Percentiles rank a stretch among this genome's conserved stretches.
These are phyloP conservation scores for Acanthopleura granulata DNA, from an alignment of 2,888 invertebrate species.

Conservation along the genomic window DNA sequence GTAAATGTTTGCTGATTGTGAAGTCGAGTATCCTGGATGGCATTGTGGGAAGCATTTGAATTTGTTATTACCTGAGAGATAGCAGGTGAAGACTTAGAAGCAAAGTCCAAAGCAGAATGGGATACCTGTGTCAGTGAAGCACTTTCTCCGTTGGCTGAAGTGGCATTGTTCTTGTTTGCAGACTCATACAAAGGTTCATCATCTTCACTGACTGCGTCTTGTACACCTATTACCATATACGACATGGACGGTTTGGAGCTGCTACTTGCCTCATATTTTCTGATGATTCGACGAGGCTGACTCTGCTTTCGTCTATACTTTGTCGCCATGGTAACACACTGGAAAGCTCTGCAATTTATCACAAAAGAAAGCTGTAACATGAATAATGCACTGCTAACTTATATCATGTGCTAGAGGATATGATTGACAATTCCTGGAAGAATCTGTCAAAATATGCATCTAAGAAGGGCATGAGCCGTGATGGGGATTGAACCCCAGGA, in stretches of 20 bases:
- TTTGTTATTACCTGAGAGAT: neutral
- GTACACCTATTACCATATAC: neutral
- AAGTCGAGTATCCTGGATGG: neutral
- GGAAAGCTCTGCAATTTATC: too few relatives aligned
- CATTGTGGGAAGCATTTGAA: neutral
- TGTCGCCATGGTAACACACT: neutral
- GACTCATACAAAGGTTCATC: neutral
- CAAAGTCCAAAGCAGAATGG: neutral
- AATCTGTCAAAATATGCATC: too few relatives aligned
- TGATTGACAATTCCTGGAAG: too few relatives aligned
- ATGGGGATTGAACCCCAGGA: too few relatives aligned
- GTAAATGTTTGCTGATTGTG: too few relatives aligned
- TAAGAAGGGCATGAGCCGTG: too few relatives aligned
- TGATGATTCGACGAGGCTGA: neutral
- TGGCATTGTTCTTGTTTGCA: neutral
- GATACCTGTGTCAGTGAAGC: neutral
- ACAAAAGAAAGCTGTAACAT: too few relatives aligned
- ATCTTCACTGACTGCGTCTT: neutral
- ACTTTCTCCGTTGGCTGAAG: neutral
- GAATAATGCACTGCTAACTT: too few relatives aligned
- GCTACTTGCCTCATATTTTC: neutral
- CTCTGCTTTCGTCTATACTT: neutral
- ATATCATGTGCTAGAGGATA: too few relatives aligned
- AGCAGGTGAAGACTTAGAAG: neutral
- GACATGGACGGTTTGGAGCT: neutral